Conservation (phyloP, 2,113 vertebrate species). For the Suncus etruscus region DNA sequence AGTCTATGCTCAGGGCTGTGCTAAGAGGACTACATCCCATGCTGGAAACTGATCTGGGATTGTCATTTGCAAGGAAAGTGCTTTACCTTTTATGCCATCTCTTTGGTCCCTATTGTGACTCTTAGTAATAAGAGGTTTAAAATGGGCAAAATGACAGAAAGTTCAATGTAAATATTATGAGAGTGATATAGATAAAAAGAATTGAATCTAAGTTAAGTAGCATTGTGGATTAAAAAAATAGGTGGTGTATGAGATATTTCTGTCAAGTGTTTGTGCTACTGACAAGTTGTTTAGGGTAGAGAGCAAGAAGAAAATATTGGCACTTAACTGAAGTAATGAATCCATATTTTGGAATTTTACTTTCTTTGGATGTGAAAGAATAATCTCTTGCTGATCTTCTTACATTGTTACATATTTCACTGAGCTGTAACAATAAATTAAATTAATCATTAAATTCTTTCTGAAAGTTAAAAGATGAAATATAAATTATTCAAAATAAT, state of each 20-base stretch:
- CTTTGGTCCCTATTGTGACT: not conserved
- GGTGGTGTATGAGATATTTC: not conserved
- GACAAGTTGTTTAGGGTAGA: not conserved
- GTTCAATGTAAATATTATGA: not conserved
- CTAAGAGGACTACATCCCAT: not conserved
- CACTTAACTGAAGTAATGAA: not conserved
- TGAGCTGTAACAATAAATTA: slow-evolving; percentile 22
- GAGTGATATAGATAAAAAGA: not conserved
- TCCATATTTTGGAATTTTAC: not conserved
- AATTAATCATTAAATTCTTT: not conserved
- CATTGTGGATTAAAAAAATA: not conserved
- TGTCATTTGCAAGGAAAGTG: too few species aligned
- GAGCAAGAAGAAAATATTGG: not conserved
- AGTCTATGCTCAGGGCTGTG: too few species aligned
- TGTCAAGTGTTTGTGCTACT: not conserved
- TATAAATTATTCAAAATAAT: slow-evolving; percentile 17
- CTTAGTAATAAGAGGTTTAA: not conserved
- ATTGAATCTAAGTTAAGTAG: not conserved
- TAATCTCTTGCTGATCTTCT: not conserved
- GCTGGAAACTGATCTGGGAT: too few species aligned
- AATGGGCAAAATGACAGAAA: not conserved
- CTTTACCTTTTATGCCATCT: too few species aligned
- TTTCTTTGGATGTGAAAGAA: not conserved
- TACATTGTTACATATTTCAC: not conserved
- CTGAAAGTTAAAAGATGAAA: not conserved